Conservation (phyloP, 1,140 invertebrate genomes). For the Hypothenemus hampei region DNA sequence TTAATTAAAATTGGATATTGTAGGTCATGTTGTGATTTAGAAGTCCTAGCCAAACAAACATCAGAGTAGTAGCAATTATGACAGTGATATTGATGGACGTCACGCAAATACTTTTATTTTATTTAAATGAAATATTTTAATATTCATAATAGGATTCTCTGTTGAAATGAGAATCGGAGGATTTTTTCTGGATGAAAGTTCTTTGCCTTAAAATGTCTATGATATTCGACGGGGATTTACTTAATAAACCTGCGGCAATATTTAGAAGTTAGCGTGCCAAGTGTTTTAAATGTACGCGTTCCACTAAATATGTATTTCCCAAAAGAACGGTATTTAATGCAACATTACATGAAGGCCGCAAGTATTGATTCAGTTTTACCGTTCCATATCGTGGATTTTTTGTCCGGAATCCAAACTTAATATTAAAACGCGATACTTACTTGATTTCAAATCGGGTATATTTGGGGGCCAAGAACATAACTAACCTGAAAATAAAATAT, state of each 20-base stretch:
- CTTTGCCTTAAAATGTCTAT: too few relatives aligned
- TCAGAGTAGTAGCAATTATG: too few relatives aligned
- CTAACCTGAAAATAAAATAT: constrained; percentile 35
- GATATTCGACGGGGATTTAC: too few relatives aligned
- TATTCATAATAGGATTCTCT: too few relatives aligned
- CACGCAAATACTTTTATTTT: too few relatives aligned
- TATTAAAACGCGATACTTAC: constrained; percentile 23
- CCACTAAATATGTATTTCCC: constrained; percentile 15
- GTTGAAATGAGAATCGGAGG: too few relatives aligned
- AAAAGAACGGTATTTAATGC: constrained; percentile 5
- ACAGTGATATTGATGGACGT: too few relatives aligned
- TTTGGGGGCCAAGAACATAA: constrained; percentile 36
- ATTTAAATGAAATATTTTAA: too few relatives aligned
- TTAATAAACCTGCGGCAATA: not conserved
- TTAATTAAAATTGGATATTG: too few relatives aligned
- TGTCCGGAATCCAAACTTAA: not conserved
- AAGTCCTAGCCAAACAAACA: too few relatives aligned
- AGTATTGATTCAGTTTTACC: constrained; percentile 5
- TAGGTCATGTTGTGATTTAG: too few relatives aligned
- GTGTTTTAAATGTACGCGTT: constrained; percentile 14
- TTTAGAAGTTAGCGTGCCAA: constrained; percentile 12
- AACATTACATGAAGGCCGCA: constrained; percentile 11
- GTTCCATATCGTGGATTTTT: not conserved
- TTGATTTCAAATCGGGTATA: constrained; percentile 33
- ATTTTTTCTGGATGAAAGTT: too few relatives aligned